These are phyloP conservation scores for Mirounga angustirostris DNA, from an alignment of 2,113 vertebrate species.

Conservation along the genomic window DNA sequence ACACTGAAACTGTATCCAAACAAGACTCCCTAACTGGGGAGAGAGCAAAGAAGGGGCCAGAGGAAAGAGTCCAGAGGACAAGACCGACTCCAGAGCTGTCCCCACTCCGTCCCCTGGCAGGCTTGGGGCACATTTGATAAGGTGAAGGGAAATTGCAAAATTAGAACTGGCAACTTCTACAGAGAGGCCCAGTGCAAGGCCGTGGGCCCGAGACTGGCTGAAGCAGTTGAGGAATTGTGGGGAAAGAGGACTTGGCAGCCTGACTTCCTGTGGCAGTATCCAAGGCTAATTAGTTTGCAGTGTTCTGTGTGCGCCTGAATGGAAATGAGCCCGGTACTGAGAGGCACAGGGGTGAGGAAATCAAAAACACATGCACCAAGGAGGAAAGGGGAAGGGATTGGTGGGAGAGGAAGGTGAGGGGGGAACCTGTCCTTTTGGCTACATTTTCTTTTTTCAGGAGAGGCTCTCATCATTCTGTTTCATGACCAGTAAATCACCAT, in stretches of 20 bases:
- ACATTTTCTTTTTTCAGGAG: conserved; percentile 86
- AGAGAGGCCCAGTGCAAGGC: conserved; percentile 88
- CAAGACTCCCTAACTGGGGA: conserved; percentile 83
- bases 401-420: conserved; percentile 53
- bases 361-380: conserved; percentile 92
- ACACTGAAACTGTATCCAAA: conserved; percentile 87
- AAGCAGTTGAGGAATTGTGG: conserved; percentile 92
- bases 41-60: conserved; percentile 79
- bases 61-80: conserved; percentile 82
- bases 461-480: conserved; percentile 89
- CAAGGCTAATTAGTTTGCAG: conserved; percentile 94
- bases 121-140: conserved; percentile 87
- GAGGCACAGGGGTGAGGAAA: conserved; percentile 89
- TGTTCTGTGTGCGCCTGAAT: conserved; percentile 89
- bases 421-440: conserved; percentile 83
- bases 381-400: conserved; percentile 77
- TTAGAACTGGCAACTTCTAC: conserved; percentile 93
- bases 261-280: conserved; percentile 92
- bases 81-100: conserved; percentile 84
- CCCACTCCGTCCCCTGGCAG: conserved; percentile 61
- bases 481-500: conserved; percentile 89
- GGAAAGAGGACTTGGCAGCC: conserved; percentile 94
- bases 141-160: conserved; percentile 91
- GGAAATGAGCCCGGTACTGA: conserved; percentile 89
- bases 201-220: conserved; percentile 88